Conservation (phyloP, 92 coral and sea anemone species). For the Ricordea florida region DNA sequence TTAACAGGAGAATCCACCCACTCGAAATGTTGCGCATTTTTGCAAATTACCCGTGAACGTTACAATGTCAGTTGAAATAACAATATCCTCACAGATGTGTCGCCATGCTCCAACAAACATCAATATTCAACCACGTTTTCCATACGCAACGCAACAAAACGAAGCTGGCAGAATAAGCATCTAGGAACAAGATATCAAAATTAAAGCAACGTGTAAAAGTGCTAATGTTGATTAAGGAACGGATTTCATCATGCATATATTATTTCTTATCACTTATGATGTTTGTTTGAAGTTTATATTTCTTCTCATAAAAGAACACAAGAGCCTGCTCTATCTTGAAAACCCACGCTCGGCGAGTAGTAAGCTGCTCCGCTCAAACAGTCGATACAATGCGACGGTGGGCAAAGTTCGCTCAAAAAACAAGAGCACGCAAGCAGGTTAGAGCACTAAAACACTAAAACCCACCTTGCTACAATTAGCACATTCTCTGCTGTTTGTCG, state of each 20-base stretch:
- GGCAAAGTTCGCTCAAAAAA: too few species aligned
- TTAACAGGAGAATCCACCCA: constrained; percentile 38
- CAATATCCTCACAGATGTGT: neutral
- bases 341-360: too few species aligned
- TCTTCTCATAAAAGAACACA: neutral
- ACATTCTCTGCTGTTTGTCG: neutral
- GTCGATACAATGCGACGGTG: too few species aligned
- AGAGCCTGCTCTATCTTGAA: too few species aligned
- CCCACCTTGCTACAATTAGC: neutral
- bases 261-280: neutral
- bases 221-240: neutral
- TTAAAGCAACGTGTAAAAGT: too few species aligned
- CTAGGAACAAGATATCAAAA: too few species aligned
- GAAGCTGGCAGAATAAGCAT: too few species aligned
- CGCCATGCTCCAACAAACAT: neutral
- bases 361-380: too few species aligned
- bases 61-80: constrained; percentile 6
- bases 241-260: neutral
- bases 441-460: too few species aligned
- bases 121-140: too few species aligned
- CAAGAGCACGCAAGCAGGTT: too few species aligned
- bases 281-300: constrained; percentile 1
- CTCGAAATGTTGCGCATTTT: constrained; percentile 32
- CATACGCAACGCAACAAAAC: too few species aligned
- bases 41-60: constrained; percentile 13